Base-by-base conservation (phyloP, 2,888 invertebrate species). In the Mechanitis messenoides region DNA sequence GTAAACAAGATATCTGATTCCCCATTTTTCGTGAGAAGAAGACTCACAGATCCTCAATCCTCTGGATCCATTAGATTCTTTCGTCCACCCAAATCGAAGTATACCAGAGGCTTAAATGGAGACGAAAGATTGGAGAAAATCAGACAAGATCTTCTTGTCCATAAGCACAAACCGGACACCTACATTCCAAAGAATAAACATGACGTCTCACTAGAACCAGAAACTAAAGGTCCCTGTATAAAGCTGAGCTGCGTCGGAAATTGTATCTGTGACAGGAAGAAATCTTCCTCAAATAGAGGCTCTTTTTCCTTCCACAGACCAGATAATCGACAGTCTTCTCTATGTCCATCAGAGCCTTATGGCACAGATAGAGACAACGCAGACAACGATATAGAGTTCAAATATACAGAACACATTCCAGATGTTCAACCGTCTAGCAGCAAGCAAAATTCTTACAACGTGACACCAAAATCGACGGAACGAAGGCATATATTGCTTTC, bases 1-100 rank as follows among this genome's bases (percentile, higher is more conserved):
- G 92, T 92, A 65, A 92, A 91, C 79, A 92, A 92, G 77, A 91
- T 85, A 71, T 82, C 85, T 3, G 90, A 90, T 65, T 90, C 90
- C 0, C 89, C 90, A 1, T 77, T 76, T 6, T 84, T 85, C 65
- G 78, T 85, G 33, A 77, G 90, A 65, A 76, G 90, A 71, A 80
- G 89, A 66, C 84, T 89, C 4, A 79, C 79, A 28, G 85, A 89
- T 63, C 79, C 84, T 3, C 80, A 85, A 65, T 70, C 81, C 3
- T 82, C 87, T 2, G 85, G 88, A 2, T 88, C 89, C 1, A 83
- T 88, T n/a, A 71, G 85, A 59, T 89, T 88, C 69, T 88, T 87
- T 64, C 77, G 88, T 67, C 87, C 90, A 11, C 84, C 87, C 4
- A 87, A 87, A 68, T 84, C 90, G 0, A 90, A 89, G 68, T 88